Evolutionary conservation across 2,797 vertebrate genomes (phyloP).

Genomic region (Ataeniobius toweri): DNA sequence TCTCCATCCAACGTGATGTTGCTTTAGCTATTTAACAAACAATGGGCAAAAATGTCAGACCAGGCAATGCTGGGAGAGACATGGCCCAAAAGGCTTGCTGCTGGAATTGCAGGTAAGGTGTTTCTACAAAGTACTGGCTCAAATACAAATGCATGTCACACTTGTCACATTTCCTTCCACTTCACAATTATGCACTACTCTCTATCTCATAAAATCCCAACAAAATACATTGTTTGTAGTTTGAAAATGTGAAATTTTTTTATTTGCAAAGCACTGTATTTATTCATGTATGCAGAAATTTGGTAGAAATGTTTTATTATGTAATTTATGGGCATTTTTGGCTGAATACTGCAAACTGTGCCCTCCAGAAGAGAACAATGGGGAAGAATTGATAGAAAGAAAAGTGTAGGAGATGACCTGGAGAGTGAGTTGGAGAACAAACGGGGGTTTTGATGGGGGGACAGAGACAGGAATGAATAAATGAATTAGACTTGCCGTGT

Average conservation of each 20-base stretch:
- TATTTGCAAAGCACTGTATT: neutral
- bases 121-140: neutral
- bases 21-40: neutral
- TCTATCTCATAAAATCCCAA: neutral
- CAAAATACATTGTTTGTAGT: neutral
- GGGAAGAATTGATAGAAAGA: constrained; percentile 45
- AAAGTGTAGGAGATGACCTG: constrained; percentile 43
- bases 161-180: neutral
- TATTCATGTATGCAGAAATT: constrained; percentile 44
- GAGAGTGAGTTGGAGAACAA: constrained; percentile 45
- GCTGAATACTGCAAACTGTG: constrained; percentile 39
- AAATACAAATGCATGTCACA: neutral
- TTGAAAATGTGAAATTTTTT: neutral
- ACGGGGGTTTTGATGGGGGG: constrained; percentile 21
- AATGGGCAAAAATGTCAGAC: neutral
- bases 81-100: neutral
- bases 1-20: neutral
- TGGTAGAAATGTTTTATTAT: constrained; percentile 61
- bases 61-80: neutral
- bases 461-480: constrained; percentile 53
- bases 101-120: neutral
- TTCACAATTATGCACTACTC: neutral
- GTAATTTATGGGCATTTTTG: constrained; percentile 27
- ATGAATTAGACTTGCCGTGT: constrained; percentile 58
- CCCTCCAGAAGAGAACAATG: constrained; percentile 48